Evolutionary conservation across 2,797 vertebrate genomes (phyloP).

Genomic region (Amniataba percoides): DNA sequence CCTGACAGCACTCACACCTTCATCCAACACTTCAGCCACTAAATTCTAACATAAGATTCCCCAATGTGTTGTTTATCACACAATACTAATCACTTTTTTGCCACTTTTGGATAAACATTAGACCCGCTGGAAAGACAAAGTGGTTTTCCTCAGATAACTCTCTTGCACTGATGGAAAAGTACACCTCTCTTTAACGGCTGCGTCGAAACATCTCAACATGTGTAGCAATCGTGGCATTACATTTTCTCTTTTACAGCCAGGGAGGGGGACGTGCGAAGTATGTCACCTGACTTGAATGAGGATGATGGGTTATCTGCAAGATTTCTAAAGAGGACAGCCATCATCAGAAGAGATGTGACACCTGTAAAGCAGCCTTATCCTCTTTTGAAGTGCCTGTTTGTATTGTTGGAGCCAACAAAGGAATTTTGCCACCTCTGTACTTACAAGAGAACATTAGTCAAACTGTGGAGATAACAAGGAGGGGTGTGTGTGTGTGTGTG

Average conservation of each 20-base stretch:
- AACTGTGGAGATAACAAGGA: conserved; percentile 62
- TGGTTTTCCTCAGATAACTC: conserved; percentile 1
- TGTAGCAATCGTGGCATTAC: conserved; percentile 28
- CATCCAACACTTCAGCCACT: conserved; percentile 56
- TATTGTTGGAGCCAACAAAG: conserved; percentile 84
- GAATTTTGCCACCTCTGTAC: conserved; percentile 82
- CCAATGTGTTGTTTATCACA: conserved; percentile 72
- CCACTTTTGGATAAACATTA: conserved; percentile 28
- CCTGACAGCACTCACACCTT: conserved; percentile 61
- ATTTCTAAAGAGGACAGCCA: conserved; percentile 67
- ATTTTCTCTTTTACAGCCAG: conserved; percentile 56
- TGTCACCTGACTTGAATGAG: conserved; percentile 67
- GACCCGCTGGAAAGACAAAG: conserved; percentile 11
- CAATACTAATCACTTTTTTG: conserved; percentile 46
- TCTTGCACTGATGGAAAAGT: not conserved
- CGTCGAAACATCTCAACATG: conserved; percentile 44
- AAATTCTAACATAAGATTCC: conserved; percentile 54
- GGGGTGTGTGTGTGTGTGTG: not conserved
- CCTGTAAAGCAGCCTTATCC: conserved; percentile 77
- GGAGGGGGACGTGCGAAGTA: conserved; percentile 59
- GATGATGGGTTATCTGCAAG: conserved; percentile 71
- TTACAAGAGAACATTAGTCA: conserved; percentile 78
- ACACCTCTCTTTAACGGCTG: not conserved
- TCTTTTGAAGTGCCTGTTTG: conserved; percentile 86
- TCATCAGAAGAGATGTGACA: conserved; percentile 77